Conservation (phyloP, 2,113 vertebrate species). For the Pelobates fuscus region DNA sequence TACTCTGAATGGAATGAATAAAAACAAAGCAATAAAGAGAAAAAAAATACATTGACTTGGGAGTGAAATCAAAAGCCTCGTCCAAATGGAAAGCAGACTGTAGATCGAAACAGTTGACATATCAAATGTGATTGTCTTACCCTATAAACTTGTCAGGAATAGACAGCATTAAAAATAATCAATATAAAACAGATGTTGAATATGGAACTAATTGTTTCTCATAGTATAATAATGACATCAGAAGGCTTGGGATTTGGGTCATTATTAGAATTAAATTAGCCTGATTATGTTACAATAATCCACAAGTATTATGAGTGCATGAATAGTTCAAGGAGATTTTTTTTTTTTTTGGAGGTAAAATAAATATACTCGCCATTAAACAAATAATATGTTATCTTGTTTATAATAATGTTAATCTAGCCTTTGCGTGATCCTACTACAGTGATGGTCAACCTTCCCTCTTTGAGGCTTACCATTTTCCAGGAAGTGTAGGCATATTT, state of each 20-base stretch:
- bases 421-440: not conserved
- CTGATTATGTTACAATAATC: not conserved
- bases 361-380: not conserved
- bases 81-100: no score
- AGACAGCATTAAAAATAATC: not conserved
- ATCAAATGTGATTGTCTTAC: no score
- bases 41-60: not conserved
- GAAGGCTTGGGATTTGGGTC: not conserved
- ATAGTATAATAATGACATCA: not conserved
- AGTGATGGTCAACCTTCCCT: no score
- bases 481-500: no score
- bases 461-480: no score
- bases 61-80: not conserved
- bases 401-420: not conserved
- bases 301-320: not conserved
- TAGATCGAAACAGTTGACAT: no score
- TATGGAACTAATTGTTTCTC: not conserved
- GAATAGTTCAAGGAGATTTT: not conserved
- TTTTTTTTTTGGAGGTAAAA: not conserved
- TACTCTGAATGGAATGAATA: not conserved
- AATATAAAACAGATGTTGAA: not conserved
- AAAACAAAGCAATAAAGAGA: not conserved
- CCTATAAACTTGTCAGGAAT: not conserved
- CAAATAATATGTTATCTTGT: not conserved
- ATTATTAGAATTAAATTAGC: not conserved